phyloP scores from a whole-genome alignment of 92 coral and sea anemone genomes.

The Phymanthus crucifer region DNA sequence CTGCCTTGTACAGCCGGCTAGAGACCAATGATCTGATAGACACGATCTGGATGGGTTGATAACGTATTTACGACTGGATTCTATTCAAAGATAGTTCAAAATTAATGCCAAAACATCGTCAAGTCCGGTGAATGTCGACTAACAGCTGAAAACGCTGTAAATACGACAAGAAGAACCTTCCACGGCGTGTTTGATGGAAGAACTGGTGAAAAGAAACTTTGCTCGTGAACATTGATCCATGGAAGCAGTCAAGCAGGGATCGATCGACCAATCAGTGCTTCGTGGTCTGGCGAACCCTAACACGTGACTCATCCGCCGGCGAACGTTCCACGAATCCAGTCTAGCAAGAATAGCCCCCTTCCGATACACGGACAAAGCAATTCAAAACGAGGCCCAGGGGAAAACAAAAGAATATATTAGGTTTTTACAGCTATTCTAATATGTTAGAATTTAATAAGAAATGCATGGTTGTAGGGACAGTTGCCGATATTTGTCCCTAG shows the following conservation, averaged over 20 bases:
- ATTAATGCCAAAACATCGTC: background rate
- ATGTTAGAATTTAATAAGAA: no score
- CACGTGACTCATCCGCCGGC: no score
- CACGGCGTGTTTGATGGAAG: background rate
- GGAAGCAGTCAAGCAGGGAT: background rate
- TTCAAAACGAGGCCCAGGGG: no score
- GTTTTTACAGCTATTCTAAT: no score
- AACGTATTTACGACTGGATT: background rate
- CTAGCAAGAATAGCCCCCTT: no score
- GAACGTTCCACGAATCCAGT: no score
- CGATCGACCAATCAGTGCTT: background rate
- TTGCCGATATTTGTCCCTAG: no score
- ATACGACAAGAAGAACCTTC: background rate
- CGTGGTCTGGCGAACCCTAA: background rate
- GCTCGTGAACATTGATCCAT: background rate
- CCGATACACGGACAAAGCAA: no score
- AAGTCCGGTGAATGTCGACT: background rate
- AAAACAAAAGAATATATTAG: no score
- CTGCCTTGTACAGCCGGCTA: background rate
- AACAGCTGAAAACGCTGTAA: slow-evolving; percentile 6
- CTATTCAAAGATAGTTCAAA: background rate
- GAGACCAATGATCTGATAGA: background rate
- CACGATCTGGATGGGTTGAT: background rate
- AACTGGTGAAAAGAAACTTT: background rate
- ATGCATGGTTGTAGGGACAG: no score